A percentile compares a stretch with the other conserved stretches of the same genome.
Conservation (phyloP, 1,140 invertebrate species). For the Microplitis mediator region DNA sequence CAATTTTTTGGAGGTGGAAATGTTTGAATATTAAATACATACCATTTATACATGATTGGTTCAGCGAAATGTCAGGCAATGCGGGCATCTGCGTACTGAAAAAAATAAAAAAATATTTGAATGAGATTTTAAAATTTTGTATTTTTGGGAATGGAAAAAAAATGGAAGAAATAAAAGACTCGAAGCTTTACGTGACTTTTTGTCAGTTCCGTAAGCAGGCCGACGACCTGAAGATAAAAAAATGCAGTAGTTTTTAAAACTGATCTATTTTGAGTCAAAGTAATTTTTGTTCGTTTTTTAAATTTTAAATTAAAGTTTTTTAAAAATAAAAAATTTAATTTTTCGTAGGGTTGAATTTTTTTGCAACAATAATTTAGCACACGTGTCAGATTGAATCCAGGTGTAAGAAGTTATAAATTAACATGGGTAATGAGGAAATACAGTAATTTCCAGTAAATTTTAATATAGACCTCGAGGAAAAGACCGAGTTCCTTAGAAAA, state of each 20-base stretch:
- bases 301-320: too few species aligned
- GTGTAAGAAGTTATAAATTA: neutral
- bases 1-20: too few species aligned
- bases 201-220: slow-evolving; percentile 6
- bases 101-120: slow-evolving; percentile 31
- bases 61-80: slow-evolving; percentile 49
- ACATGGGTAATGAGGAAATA: slow-evolving; percentile 37
- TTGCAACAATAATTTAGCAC: too few species aligned
- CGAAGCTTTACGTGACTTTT: neutral
- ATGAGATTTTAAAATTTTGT: neutral
- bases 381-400: neutral
- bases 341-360: too few species aligned
- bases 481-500: slow-evolving; percentile 32
- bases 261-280: neutral
- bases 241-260: neutral
- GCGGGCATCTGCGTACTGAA: slow-evolving; percentile 47
- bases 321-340: too few species aligned
- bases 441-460: slow-evolving; percentile 46
- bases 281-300: too few species aligned
- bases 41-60: slow-evolving; percentile 46
- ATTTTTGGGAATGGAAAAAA: neutral
- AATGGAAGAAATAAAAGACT: neutral
- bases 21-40: slow-evolving; percentile 23
- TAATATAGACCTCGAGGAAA: slow-evolving; percentile 50
- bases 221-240: neutral